These are phyloP conservation scores for Nemotelus pantherinus DNA, from an alignment of 2,888 invertebrate genomes.

Conservation along the genomic window DNA sequence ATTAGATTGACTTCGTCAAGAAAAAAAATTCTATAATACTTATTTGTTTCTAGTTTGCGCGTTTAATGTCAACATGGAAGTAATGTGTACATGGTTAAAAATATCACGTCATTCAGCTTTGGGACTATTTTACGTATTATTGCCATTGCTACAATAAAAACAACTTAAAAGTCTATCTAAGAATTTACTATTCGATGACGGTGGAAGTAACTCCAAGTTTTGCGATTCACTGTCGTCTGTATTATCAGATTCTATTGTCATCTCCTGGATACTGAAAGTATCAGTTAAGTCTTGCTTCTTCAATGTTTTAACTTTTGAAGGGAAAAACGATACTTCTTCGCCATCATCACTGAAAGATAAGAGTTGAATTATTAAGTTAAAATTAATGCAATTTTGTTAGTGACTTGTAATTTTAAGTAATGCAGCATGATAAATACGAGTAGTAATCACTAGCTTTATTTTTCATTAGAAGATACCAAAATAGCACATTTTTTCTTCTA, in stretches of 20 bases:
- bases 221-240: conserved; percentile 63
- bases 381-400: neutral
- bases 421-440: neutral
- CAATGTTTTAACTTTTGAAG: conserved; percentile 57
- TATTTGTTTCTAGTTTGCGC: too few relatives aligned
- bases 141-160: conserved; percentile 52
- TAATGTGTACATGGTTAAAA: conserved; percentile 4
- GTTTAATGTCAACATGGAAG: too few relatives aligned
- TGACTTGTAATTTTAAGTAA: neutral
- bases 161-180: conserved; percentile 54
- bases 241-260: conserved; percentile 63
- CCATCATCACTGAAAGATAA: conserved; percentile 58
- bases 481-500: too few relatives aligned
- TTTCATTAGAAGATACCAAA: too few relatives aligned
- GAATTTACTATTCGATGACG: conserved; percentile 58
- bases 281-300: conserved; percentile 60
- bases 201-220: conserved; percentile 62
- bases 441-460: neutral
- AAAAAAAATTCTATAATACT: too few relatives aligned
- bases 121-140: conserved; percentile 14
- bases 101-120: neutral
- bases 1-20: too few relatives aligned
- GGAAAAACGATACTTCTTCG: conserved; percentile 64
- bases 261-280: conserved; percentile 65
- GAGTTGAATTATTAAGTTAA: conserved; percentile 45